Percentiles rank a stretch among this genome's conserved stretches.
Evolutionary conservation across 1,140 invertebrate species (phyloP).

Genomic region (Telenomus remus): DNA sequence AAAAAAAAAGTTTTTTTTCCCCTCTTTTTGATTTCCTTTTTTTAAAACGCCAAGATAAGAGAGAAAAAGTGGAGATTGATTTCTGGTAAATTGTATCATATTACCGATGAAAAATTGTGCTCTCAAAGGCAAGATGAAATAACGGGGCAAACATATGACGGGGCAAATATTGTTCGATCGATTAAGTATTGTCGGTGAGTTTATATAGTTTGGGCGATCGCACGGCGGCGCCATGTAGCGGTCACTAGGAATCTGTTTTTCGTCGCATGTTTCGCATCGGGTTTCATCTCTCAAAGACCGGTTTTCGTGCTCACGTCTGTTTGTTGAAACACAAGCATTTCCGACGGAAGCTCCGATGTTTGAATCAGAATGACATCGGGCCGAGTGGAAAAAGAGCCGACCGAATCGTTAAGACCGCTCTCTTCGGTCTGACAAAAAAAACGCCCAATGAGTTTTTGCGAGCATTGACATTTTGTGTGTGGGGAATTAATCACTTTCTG

Average conservation of each 20-base stretch:
- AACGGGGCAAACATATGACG: conserved; percentile 2
- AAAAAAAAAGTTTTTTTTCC: too few relatives aligned
- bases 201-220: not conserved
- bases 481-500: conserved; percentile 42
- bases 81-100: too few relatives aligned
- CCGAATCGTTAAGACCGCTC: conserved; percentile 39
- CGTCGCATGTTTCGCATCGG: conserved; percentile 54
- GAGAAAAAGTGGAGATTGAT: too few relatives aligned
- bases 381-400: conserved; percentile 27
- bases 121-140: too few relatives aligned
- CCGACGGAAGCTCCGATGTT: conserved; percentile 56
- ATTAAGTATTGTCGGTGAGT: conserved; percentile 24
- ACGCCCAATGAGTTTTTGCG: conserved; percentile 40
- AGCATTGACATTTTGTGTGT: conserved; percentile 38
- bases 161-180: conserved; percentile 44
- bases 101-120: too few relatives aligned
- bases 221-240: conserved; percentile 33
- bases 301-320: conserved; percentile 44
- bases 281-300: conserved; percentile 41
- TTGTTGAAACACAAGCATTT: conserved; percentile 54
- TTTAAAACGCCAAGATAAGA: too few relatives aligned
- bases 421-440: conserved; percentile 17
- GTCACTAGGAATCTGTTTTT: conserved; percentile 53
- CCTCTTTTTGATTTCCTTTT: too few relatives aligned
- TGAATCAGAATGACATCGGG: conserved; percentile 48